These are phyloP conservation scores for Glareola pratincola DNA, from an alignment of 2,113 vertebrate species.

Conservation along the genomic window DNA sequence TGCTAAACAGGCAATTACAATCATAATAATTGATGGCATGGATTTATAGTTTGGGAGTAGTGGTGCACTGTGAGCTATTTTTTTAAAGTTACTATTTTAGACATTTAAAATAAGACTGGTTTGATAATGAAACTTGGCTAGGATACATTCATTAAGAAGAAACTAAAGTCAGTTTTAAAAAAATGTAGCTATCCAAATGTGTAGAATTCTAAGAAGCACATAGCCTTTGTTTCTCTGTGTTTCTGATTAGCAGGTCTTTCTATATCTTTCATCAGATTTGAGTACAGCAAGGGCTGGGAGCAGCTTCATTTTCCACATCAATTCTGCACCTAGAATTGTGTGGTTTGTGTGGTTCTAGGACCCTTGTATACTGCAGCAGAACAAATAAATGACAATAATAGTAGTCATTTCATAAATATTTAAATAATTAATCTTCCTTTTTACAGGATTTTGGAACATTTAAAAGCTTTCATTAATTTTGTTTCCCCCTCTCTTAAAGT, in stretches of 20 bases:
- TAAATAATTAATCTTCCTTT: not conserved
- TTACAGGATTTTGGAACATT: not conserved
- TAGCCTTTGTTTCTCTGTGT: not conserved
- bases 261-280: not conserved
- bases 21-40: not conserved
- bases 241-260: not conserved
- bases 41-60: not conserved
- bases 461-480: not conserved
- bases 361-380: not conserved
- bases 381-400: not conserved
- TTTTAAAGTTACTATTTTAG: not conserved
- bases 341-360: not conserved
- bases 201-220: not conserved
- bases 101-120: not conserved
- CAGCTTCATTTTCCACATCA: not conserved
- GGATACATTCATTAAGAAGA: not conserved
- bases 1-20: not conserved
- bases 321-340: not conserved
- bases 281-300: not conserved
- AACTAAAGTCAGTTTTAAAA: not conserved
- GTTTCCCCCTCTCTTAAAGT: not conserved
- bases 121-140: not conserved
- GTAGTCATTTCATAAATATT: not conserved
- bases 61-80: not conserved
- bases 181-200: not conserved